These are phyloP conservation scores for Varanus salvator DNA, from an alignment of 2,113 vertebrate genomes.

Conservation along the genomic window DNA sequence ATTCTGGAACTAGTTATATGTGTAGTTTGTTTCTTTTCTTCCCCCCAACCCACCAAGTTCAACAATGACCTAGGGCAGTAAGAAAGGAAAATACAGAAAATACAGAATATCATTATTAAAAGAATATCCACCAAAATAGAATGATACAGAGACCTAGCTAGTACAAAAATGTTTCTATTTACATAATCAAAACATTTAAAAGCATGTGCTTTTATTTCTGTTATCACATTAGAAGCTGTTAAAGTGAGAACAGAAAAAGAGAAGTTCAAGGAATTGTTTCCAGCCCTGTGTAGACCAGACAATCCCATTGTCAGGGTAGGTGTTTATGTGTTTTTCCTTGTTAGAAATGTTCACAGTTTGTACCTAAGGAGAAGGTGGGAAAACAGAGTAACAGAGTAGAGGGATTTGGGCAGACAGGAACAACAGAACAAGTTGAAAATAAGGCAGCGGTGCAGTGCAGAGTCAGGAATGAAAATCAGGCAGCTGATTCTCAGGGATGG, in stretches of 20 bases:
- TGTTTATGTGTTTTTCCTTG: not conserved
- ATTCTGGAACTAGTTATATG: not conserved
- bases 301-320: constrained; percentile 87
- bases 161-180: not conserved
- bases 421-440: not conserved
- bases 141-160: not conserved
- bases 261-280: constrained; percentile 90
- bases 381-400: not conserved
- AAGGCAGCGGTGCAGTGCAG: not conserved
- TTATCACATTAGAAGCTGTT: constrained; percentile 69
- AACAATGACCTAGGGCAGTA: not conserved
- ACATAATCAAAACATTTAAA: not conserved
- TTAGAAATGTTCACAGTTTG: not conserved
- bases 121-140: not conserved
- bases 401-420: not conserved
- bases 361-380: not conserved
- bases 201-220: constrained; percentile 25
- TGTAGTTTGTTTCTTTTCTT: not conserved
- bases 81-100: not conserved
- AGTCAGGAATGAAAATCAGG: too few species aligned
- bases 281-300: constrained; percentile 90
- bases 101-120: not conserved
- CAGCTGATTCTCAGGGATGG: not conserved
- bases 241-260: constrained; percentile 91
- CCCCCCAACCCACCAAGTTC: not conserved